A percentile compares a stretch with the other conserved stretches of the same genome.
Evolutionary conservation across 2,113 vertebrate genomes (phyloP).

Genomic region (Antennarius striatus): DNA sequence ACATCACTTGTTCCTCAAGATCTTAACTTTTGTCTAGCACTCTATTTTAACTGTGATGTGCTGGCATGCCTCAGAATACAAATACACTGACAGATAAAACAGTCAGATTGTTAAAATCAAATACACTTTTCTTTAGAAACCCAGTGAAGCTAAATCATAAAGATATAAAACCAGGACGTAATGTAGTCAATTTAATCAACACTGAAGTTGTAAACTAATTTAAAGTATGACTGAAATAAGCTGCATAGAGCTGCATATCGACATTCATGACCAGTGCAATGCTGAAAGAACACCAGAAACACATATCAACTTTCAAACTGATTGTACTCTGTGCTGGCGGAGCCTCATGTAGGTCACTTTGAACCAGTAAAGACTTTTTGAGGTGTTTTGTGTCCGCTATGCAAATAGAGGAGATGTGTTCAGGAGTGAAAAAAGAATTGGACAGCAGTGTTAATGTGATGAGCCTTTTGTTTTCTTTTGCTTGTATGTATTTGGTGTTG

Average conservation of each 20-base stretch:
- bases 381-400: constrained; percentile 72
- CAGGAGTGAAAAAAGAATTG: constrained; percentile 45
- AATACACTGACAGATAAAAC: neutral
- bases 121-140: neutral
- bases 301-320: constrained; percentile 34
- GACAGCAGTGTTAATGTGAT: constrained; percentile 41
- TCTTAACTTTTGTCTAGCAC: neutral
- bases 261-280: constrained; percentile 15
- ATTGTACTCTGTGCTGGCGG: constrained; percentile 19
- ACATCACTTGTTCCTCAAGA: constrained; percentile 35
- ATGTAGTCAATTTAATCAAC: neutral
- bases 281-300: constrained; percentile 20
- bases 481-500: constrained; percentile 56
- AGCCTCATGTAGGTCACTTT: constrained; percentile 29
- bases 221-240: neutral
- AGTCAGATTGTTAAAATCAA: neutral
- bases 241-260: neutral
- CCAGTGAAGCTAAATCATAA: neutral
- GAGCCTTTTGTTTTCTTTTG: constrained; percentile 35
- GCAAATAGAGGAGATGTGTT: constrained; percentile 61
- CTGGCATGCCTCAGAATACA: neutral
- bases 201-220: constrained; percentile 13
- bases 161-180: neutral
- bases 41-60: constrained; percentile 1
- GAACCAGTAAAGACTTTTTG: constrained; percentile 26